Evolutionary conservation across 1,140 invertebrate species (phyloP).

Genomic region (Carposina sasakii): DNA sequence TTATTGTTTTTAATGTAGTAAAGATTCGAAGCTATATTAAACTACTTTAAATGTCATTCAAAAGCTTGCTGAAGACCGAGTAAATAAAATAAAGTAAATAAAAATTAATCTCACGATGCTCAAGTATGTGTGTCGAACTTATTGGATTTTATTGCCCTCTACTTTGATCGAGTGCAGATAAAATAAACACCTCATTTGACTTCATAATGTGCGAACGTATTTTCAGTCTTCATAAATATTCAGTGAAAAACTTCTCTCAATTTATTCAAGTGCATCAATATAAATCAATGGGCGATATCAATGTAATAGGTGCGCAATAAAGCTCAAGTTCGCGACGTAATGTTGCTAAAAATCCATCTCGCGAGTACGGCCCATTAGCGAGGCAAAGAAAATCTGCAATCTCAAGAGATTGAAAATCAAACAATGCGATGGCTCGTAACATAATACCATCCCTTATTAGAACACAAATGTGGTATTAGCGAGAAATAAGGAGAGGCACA

Average conservation of each 20-base stretch:
- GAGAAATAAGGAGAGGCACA: constrained; percentile 50
- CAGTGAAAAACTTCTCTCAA: no score
- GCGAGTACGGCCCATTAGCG: constrained; percentile 39
- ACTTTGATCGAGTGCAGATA: constrained; percentile 38
- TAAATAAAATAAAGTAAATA: no score
- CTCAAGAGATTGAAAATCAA: constrained; percentile 60
- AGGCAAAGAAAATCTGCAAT: constrained; percentile 43
- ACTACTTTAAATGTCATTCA: no score
- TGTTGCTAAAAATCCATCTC: constrained; percentile 39
- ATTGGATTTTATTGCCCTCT: constrained; percentile 39
- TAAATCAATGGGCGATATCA: no score
- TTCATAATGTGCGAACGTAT: constrained; percentile 44
- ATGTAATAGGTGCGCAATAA: constrained; percentile 42
- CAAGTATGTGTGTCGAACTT: constrained; percentile 31
- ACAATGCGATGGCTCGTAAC: constrained; percentile 53
- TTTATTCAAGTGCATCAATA: no score
- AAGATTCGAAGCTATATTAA: no score
- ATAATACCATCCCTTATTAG: constrained; percentile 61
- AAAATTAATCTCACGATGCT: no score
- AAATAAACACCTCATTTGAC: constrained; percentile 56
- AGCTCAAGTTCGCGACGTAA: constrained; percentile 30
- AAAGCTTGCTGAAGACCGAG: no score
- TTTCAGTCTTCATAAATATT: constrained; percentile 21
- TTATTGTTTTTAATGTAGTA: no score
- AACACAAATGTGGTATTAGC: constrained; percentile 62